Base-by-base conservation (phyloP, 2,113 vertebrate genomes). In the Leptobrachium ailaonicum region DNA sequence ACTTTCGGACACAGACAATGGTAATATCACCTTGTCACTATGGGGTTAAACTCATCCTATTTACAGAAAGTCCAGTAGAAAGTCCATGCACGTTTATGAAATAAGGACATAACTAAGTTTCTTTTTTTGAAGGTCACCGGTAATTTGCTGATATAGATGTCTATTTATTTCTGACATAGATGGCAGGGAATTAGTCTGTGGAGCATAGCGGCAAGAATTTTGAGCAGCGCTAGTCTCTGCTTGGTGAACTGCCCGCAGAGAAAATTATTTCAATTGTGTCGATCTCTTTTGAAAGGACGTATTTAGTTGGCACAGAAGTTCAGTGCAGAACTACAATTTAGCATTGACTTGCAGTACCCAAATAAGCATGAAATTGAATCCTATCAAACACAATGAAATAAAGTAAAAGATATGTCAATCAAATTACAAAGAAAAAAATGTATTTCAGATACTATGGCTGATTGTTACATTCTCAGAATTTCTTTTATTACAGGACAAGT, bases 321-420 rank as follows among this genome's bases (percentile, higher is more conserved):
- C 63, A 0, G 0, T 50, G 83, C 82, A 0, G 0, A 72, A 80
- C 79, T 77, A 83, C 71, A 1, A 4, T 71, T 9, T 0, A 63
- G 77, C 70, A 80, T 85, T 84, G 83, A 80, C 73, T 83, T 85
- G 42, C 77, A 56, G 75, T 83, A 7, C 79, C 83, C 83, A 66
- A 81, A 84, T 4, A 3, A 82, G 79, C 66, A 54, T 89, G 88
- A 87, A 86, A 88, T 83, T 85, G 80, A 70, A 85, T 84, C 84
- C 82, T 63, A 79, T 69, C 82, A 10, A 53, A n/a, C 0, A 13
- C 3, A 1, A 73, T 41, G n/a, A 41, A 44, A 71, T n/a, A 68
- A 67, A 47, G 53, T 32, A 53, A 77, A 77, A 68, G 68, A 63
- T 71, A 67, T 68, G 81, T 76, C 50, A 77, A 62, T 66, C 70